Conservation (phyloP, 2,888 invertebrate species). For the Ophion ellenae region DNA sequence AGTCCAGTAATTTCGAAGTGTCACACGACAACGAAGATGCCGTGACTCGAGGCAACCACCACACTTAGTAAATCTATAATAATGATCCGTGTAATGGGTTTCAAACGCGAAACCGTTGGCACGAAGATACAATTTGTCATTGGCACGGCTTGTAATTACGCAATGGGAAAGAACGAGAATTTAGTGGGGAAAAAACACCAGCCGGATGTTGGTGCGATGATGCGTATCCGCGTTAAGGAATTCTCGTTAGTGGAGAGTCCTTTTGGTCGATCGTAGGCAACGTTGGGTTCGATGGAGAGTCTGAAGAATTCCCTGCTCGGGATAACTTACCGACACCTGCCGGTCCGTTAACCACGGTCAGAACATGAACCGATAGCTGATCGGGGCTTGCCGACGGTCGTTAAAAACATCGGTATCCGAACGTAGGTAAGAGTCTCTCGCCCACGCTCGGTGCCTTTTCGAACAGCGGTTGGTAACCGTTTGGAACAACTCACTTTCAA, state of each 20-base stretch:
- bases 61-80: not conserved
- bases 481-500: not conserved
- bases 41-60: not conserved
- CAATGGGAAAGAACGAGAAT: not conserved
- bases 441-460: not conserved
- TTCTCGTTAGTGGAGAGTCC: not conserved
- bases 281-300: not conserved
- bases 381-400: slow-evolving; percentile 11
- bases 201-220: not conserved
- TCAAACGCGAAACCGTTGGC: slow-evolving; percentile 2
- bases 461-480: not conserved
- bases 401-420: slow-evolving; percentile 6
- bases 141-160: not conserved
- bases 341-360: not conserved
- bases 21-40: not conserved
- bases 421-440: slow-evolving; percentile 25
- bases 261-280: slow-evolving; percentile 5
- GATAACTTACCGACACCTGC: slow-evolving; percentile 43
- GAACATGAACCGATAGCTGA: slow-evolving; percentile 28
- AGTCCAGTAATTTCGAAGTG: slow-evolving; percentile 51
- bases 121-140: slow-evolving; percentile 2
- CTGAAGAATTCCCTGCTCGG: not conserved
- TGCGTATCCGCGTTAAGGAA: not conserved
- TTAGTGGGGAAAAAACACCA: not conserved
- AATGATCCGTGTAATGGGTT: not conserved